Base-by-base conservation (phyloP, 2,113 vertebrate species). In the Brachypteracias leptosomus region DNA sequence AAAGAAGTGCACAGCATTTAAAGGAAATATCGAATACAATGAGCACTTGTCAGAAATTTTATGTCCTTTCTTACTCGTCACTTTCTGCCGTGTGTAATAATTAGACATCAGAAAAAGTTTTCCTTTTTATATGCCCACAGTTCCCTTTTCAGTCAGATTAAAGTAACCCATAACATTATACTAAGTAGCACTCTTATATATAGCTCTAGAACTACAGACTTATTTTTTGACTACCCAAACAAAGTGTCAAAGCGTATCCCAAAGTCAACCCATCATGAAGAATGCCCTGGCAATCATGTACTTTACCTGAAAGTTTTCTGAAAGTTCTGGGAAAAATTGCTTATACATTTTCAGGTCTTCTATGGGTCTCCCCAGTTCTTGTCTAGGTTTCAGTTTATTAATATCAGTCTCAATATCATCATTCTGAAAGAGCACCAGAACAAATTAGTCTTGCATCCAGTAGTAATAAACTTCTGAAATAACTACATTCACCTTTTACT, bases 341-440 rank as follows among this genome's bases (percentile, higher is more conserved):
- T 99, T 98, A 87, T 99, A 99, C 83, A 98, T 97, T 98, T 98
- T 98, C 85, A 99, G 95, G 93, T 99, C 99, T 96, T 99, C 99
- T 81, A 98, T 93, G 1, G 98, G 96, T 93, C 99, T 98, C 44
- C 97, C 96, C 40, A 98, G 76, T 57, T 97, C 97, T 76, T 98
- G 98, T 85, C 97, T 98, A 72, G 99, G 98, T 95, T 98, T 98
- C 74, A 99, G 97, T 97, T 99, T 99, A 96, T 98, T 98, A 92
- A 99, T 98, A 97, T 99, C 99, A 3, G 99, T 99, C 97, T 99
- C 99, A 90, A 99, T 99, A 97, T 99, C 99, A 76, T 99, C 99
- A 92, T 99, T 99, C 99, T 99, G 97, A 86, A 97, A 95, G 24
- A 96, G 28, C 59, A 92, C 11, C 31, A 47, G 46, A 42, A 42